Evolutionary conservation across 2,113 vertebrate genomes (phyloP).

Genomic region (Syngnathus scovelli): DNA sequence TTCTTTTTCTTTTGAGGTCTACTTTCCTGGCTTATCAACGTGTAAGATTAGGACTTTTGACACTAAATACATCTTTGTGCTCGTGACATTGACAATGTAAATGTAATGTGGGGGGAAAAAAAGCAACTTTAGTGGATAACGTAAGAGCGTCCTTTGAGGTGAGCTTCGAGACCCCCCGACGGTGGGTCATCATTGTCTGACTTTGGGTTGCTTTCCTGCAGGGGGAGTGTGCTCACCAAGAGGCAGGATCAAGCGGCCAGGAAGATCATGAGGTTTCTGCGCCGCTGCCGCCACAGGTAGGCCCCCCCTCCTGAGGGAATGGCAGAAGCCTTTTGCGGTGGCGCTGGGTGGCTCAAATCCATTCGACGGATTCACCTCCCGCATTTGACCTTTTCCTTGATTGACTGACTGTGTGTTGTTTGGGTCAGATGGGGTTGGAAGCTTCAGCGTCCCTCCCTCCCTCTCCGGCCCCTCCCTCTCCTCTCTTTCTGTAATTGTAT

Average conservation of each 20-base stretch:
- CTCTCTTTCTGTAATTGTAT: slow-evolving; percentile 47
- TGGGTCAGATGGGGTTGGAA: slow-evolving; percentile 44
- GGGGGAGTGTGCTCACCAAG: slow-evolving; percentile 96
- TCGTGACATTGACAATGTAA: no score
- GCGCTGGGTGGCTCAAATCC: slow-evolving; percentile 15
- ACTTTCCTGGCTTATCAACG: no score
- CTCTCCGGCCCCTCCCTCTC: slow-evolving; percentile 2
- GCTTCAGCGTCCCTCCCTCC: slow-evolving; percentile 9
- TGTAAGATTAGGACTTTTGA: no score
- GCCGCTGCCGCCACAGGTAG: slow-evolving; percentile 98
- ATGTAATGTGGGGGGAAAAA: no score
- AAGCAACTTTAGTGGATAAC: not conserved
- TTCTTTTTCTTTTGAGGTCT: no score
- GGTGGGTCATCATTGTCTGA: not conserved
- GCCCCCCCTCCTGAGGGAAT: slow-evolving; percentile 1
- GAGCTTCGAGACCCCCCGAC: not conserved
- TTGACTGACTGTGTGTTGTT: not conserved
- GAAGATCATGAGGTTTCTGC: slow-evolving; percentile 98
- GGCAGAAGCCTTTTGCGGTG: not conserved
- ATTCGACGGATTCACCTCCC: not conserved
- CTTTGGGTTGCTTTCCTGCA: slow-evolving; percentile 33
- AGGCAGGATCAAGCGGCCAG: slow-evolving; percentile 99
- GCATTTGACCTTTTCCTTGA: no score
- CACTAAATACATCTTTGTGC: no score
- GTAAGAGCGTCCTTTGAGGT: not conserved